phyloP scores from a whole-genome alignment of 2,888 invertebrate genomes.

The Drosophila macrospina region DNA sequence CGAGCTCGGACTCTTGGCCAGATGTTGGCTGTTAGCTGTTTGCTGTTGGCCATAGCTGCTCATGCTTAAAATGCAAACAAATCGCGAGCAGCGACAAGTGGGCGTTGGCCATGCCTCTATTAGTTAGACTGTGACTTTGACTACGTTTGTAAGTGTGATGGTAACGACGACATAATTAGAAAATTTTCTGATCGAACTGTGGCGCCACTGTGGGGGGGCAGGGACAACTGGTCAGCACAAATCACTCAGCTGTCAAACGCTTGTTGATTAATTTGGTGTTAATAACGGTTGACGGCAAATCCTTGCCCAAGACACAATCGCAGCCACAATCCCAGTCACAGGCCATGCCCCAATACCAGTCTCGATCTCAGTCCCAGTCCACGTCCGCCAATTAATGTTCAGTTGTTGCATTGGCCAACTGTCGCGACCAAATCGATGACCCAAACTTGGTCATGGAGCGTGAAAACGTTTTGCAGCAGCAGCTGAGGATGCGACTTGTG shows the following conservation, averaged over 20 bases:
- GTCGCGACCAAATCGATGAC: constrained; percentile 40
- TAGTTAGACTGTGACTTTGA: constrained; percentile 7
- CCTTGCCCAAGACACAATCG: constrained; percentile 25
- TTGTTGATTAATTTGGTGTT: constrained; percentile 79
- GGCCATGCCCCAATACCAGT: neutral
- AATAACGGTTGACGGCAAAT: constrained; percentile 65
- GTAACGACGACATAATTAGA: constrained; percentile 64
- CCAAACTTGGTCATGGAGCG: constrained; percentile 76
- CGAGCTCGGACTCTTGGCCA: constrained; percentile 55
- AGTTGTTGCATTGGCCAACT: constrained; percentile 47
- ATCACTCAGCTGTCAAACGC: constrained; percentile 79
- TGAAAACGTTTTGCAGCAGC: constrained; percentile 64
- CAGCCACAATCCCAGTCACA: constrained; percentile 11
- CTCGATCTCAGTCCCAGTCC: constrained; percentile 16
- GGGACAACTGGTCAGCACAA: constrained; percentile 51
- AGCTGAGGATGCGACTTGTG: constrained; percentile 76
- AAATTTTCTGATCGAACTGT: constrained; percentile 51
- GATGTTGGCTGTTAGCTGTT: constrained; percentile 31
- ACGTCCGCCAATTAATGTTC: constrained; percentile 67
- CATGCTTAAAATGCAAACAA: constrained; percentile 52
- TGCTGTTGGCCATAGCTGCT: constrained; percentile 42
- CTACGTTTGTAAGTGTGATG: constrained; percentile 4
- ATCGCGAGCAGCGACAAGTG: constrained; percentile 63
- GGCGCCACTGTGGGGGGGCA: constrained; percentile 61
- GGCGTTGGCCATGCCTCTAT: constrained; percentile 54